Evolutionary conservation across 2,888 invertebrate genomes (phyloP).

Genomic region (Platypus cylindrus): DNA sequence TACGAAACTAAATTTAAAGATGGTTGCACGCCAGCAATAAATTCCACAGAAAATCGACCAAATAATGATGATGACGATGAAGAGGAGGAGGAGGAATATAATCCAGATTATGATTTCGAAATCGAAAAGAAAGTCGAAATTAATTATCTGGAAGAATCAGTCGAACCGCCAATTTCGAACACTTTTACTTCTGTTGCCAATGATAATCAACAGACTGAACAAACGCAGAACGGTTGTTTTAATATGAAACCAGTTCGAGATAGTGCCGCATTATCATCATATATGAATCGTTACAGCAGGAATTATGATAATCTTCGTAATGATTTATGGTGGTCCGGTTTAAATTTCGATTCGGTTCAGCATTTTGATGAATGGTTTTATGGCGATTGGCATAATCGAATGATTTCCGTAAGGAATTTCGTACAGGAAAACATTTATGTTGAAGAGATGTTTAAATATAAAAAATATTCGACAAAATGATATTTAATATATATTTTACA

Average conservation of each 20-base stretch:
- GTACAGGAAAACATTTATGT: constrained; percentile 32
- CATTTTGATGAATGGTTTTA: constrained; percentile 28
- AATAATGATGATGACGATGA: constrained; percentile 9
- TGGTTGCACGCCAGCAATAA: constrained; percentile 1
- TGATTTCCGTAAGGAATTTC: constrained; percentile 27
- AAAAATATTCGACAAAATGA: too few relatives aligned
- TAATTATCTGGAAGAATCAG: too few relatives aligned
- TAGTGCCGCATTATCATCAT: constrained; percentile 9
- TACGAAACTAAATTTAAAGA: constrained; percentile 2
- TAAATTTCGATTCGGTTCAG: constrained; percentile 23
- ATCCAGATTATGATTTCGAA: constrained; percentile 15
- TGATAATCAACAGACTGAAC: too few relatives aligned
- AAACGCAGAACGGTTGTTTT: too few relatives aligned
- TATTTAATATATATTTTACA: too few relatives aligned
- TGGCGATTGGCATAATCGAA: constrained; percentile 29
- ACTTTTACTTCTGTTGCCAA: too few relatives aligned
- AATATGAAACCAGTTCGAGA: too few relatives aligned
- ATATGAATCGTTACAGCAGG: constrained; percentile 18
- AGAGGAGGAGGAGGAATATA: constrained; percentile 14
- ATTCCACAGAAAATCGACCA: constrained; percentile 5
- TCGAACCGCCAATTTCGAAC: too few relatives aligned
- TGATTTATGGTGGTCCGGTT: constrained; percentile 23
- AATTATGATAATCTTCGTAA: constrained; percentile 27
- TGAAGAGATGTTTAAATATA: constrained; percentile 32
- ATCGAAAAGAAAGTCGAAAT: constrained; percentile 12